Conservation (phyloP, 2,888 invertebrate genomes). For the Sclerodermus sp. region DNA sequence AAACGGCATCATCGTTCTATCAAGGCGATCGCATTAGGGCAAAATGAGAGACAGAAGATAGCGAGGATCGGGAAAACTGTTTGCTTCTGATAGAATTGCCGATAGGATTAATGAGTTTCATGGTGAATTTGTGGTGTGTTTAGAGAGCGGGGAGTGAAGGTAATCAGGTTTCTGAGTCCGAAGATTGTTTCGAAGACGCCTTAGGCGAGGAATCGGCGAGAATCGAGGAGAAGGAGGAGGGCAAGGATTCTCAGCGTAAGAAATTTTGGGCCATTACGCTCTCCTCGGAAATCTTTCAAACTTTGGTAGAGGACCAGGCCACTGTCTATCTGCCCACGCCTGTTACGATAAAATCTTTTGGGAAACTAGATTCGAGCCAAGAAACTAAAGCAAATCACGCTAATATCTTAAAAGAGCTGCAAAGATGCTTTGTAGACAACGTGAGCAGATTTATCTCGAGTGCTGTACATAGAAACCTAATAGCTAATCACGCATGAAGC, state of each 20-base stretch:
- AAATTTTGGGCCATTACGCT: constrained; percentile 46
- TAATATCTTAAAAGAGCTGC: constrained; percentile 15
- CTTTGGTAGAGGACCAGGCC: constrained; percentile 45
- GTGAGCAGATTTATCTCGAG: constrained; percentile 18
- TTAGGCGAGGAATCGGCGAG: constrained; percentile 16
- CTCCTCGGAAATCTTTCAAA: constrained; percentile 48
- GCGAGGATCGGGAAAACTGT: no score
- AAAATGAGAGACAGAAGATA: no score
- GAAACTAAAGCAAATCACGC: constrained; percentile 7
- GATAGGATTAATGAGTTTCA: no score
- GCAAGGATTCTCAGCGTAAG: constrained; percentile 35
- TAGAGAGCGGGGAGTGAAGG: not conserved
- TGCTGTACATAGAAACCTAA: constrained; percentile 8
- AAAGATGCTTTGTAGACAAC: constrained; percentile 18
- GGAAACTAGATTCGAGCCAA: constrained; percentile 8
- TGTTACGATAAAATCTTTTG: constrained; percentile 15
- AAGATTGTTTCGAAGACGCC: constrained; percentile 31
- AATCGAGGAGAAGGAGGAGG: constrained; percentile 27
- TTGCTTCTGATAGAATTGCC: no score
- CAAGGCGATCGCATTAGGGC: no score
- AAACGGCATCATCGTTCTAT: no score
- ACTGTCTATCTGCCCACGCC: constrained; percentile 35
- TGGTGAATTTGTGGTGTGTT: no score
- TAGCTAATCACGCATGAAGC: not conserved
- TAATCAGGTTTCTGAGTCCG: constrained; percentile 25